Percentiles rank a stretch among this genome's conserved stretches.
phyloP scores from a whole-genome alignment of 2,113 vertebrate genomes.

The Gallinago undulata region DNA sequence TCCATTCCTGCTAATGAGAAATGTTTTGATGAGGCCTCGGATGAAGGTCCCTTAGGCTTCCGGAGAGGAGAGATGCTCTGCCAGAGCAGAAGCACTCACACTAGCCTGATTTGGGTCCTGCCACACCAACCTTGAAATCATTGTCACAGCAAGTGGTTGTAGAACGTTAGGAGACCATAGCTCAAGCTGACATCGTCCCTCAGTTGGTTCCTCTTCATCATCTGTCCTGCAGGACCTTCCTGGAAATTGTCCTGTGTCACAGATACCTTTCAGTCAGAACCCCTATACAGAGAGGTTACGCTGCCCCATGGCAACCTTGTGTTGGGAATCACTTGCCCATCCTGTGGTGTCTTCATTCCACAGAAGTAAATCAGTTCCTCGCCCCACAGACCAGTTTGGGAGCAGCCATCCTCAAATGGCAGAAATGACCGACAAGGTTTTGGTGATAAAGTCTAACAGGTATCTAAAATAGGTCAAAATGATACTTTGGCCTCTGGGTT shows the following conservation, averaged over 20 bases:
- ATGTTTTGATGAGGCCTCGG: neutral
- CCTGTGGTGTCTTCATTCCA: no score
- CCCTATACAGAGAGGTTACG: rapidly evolving
- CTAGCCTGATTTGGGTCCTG: neutral
- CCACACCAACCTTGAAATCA: neutral
- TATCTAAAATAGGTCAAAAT: neutral
- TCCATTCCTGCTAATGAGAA: neutral
- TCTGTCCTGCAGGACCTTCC: neutral
- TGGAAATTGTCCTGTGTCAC: neutral
- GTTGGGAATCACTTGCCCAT: neutral
- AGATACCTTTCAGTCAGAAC: no score
- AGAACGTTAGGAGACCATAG: neutral
- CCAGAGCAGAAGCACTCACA: neutral
- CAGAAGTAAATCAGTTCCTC: neutral
- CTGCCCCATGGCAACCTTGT: neutral
- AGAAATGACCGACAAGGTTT: neutral
- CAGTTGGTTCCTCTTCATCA: neutral
- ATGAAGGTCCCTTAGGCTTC: neutral
- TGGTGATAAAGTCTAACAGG: neutral
- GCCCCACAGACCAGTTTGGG: neutral
- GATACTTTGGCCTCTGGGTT: neutral
- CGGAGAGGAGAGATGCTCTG: neutral
- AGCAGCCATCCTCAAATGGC: neutral
- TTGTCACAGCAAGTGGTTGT: no score
- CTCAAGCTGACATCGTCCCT: neutral